Evolutionary conservation across 2,113 vertebrate species (phyloP), one percentile per base, ranked within the genome.

Genomic region (Pachycephala philippinensis): DNA sequence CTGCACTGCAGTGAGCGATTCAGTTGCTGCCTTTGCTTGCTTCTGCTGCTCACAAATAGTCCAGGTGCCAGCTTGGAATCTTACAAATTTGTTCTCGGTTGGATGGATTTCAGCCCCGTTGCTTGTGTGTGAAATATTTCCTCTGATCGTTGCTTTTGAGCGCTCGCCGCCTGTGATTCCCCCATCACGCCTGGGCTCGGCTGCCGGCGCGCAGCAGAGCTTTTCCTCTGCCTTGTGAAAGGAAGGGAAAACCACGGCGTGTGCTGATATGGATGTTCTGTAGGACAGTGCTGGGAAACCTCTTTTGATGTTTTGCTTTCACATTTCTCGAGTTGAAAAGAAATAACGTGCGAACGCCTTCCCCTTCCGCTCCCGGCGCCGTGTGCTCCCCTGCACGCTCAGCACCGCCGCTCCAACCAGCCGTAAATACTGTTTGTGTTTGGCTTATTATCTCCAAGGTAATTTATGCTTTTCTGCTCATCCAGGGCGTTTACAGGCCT

Each of bases 401-500:
- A n/a, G 76, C 91, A 30, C 37, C 23, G 0, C 74, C 15, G 57
- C 82, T 49, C 68, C 57, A 93, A 85, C 26, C 87, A 93, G 87
- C 87, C 74, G 9, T 87, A 93, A 91, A 87, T 72, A 76, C 47
- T 90, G 79, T 90, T 94, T 93, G 65, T 66, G 20, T 87, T 76
- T 49, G 75, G 45, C 35, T 83, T 75, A 61, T 93, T 87, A 91
- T 95, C 81, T 89, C 87, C 37, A 31, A 95, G 91, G 87, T 74
- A 89, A 76, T 94, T 89, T 79, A 75, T 76, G 87, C 63, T 61
- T 89, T 86, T 93, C 87, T 52, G 80, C 80, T 87, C 90, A 90
- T 83, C 69, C 75, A 60, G 44, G 70, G 50, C 2, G 0, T 78
- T 91, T 52, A 54, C 75, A 49, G 83, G 35, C 84, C 86, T 72